phyloP scores from a whole-genome alignment of 1,140 invertebrate species.

The Diabrotica virgifera region DNA sequence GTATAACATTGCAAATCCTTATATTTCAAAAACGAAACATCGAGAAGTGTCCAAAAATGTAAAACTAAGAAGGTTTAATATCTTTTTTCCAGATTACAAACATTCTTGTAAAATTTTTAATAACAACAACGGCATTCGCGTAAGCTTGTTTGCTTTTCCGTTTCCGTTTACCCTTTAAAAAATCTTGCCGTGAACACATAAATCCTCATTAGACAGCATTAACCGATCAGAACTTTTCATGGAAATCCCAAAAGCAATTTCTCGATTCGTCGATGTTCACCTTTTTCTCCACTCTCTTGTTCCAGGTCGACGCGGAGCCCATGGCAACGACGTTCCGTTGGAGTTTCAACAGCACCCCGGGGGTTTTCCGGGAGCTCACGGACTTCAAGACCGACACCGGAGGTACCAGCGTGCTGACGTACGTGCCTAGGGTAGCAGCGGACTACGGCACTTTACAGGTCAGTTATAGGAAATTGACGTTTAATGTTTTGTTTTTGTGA shows the following conservation, averaged over 20 bases:
- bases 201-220: background rate
- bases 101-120: too few species aligned
- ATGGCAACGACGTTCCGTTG: slow-evolving; percentile 54
- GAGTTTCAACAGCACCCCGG: slow-evolving; percentile 60
- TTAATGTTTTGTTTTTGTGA: too few species aligned
- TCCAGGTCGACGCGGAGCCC: slow-evolving; percentile 57
- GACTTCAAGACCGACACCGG: slow-evolving; percentile 42
- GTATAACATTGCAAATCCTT: too few species aligned
- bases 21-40: too few species aligned
- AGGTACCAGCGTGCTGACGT: slow-evolving; percentile 51
- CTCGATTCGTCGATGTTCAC: slow-evolving; percentile 6
- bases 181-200: background rate
- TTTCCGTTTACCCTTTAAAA: too few species aligned
- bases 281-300: slow-evolving; percentile 6
- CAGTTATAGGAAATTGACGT: background rate
- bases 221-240: background rate
- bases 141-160: too few species aligned
- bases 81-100: too few species aligned
- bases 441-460: slow-evolving; percentile 55
- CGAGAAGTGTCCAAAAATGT: too few species aligned
- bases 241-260: background rate
- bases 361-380: slow-evolving; percentile 43
- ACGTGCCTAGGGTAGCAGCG: slow-evolving; percentile 51
- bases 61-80: too few species aligned
- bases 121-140: too few species aligned